These are phyloP conservation scores for Triops longicaudatus DNA, from an alignment of 1,140 invertebrate species.

Conservation along the genomic window DNA sequence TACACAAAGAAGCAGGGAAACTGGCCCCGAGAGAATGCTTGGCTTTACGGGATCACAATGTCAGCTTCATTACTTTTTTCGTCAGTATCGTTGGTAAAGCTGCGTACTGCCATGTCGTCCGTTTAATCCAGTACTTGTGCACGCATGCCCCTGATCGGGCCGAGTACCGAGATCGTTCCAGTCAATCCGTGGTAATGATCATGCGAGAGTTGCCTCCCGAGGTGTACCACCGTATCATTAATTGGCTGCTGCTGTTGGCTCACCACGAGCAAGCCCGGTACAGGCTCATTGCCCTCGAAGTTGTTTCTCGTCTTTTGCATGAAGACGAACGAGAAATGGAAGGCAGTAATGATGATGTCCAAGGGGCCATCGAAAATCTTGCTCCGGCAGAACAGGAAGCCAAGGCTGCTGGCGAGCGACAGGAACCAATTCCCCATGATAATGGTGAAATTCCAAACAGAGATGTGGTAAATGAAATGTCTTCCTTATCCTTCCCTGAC, in stretches of 20 bases:
- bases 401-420: not conserved
- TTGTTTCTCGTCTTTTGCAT: slow-evolving; percentile 45
- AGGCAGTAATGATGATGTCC: too few relatives aligned
- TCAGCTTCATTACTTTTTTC: slow-evolving; percentile 46
- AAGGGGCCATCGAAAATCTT: not conserved
- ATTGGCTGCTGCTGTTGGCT: slow-evolving; percentile 46
- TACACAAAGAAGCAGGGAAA: slow-evolving; percentile 37
- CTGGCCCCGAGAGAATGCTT: slow-evolving; percentile 39
- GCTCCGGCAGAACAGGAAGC: not conserved
- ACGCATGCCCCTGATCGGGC: slow-evolving; percentile 48
- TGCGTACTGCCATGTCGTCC: slow-evolving; percentile 39
- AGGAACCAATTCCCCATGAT: not conserved
- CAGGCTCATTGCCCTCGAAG: slow-evolving; percentile 49
- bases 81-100: slow-evolving; percentile 39
- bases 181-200: slow-evolving; percentile 44
- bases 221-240: slow-evolving; percentile 40
- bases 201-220: slow-evolving; percentile 39
- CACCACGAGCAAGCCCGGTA: slow-evolving; percentile 44
- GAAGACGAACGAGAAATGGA: slow-evolving; percentile 34
- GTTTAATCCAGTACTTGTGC: slow-evolving; percentile 51
- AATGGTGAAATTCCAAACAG: too few relatives aligned
- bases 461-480: too few relatives aligned
- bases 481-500: too few relatives aligned
- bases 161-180: slow-evolving; percentile 48
- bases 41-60: slow-evolving; percentile 43